A percentile compares a stretch with the other conserved stretches of the same genome.
Evolutionary conservation across 2,113 vertebrate genomes (phyloP).

Genomic region (Atractosteus spatula): DNA sequence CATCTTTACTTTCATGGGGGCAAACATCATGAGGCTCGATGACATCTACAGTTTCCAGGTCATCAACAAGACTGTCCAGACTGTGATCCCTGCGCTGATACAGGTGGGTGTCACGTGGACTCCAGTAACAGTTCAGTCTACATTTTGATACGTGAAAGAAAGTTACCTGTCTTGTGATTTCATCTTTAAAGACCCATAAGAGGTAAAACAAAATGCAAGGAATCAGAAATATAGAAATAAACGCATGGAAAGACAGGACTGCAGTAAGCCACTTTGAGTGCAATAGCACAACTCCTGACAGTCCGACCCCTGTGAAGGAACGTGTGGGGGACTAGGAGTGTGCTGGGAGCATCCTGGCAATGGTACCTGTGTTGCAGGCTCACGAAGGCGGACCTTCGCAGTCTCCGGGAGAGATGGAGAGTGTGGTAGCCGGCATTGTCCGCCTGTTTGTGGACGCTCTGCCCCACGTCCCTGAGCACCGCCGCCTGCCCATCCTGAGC

Average conservation of each 20-base stretch:
- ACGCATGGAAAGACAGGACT: no score
- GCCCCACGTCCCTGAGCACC: constrained; percentile 89
- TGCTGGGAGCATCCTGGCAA: no score
- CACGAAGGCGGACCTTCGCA: constrained; percentile 57
- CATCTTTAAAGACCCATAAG: no score
- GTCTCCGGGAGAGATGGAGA: constrained; percentile 56
- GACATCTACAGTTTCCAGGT: constrained; percentile 94
- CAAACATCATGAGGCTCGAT: constrained; percentile 89
- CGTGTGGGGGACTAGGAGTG: no score
- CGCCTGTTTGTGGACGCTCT: constrained; percentile 88
- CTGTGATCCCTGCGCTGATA: constrained; percentile 90
- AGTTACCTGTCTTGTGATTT: no score
- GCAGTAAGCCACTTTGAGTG: no score
- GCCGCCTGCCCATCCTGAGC: constrained; percentile 77
- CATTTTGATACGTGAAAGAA: no score
- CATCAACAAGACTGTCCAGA: constrained; percentile 90
- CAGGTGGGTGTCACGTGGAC: constrained; percentile 58
- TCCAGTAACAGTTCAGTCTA: no score
- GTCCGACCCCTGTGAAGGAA: no score
- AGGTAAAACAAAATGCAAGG: no score
- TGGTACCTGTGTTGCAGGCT: constrained; percentile 57
- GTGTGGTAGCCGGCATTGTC: constrained; percentile 74
- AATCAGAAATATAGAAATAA: no score
- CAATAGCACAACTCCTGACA: no score
- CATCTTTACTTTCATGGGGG: constrained; percentile 98